These are phyloP conservation scores for Orussus abietinus DNA, from an alignment of 1,140 invertebrate genomes.

Conservation along the genomic window DNA sequence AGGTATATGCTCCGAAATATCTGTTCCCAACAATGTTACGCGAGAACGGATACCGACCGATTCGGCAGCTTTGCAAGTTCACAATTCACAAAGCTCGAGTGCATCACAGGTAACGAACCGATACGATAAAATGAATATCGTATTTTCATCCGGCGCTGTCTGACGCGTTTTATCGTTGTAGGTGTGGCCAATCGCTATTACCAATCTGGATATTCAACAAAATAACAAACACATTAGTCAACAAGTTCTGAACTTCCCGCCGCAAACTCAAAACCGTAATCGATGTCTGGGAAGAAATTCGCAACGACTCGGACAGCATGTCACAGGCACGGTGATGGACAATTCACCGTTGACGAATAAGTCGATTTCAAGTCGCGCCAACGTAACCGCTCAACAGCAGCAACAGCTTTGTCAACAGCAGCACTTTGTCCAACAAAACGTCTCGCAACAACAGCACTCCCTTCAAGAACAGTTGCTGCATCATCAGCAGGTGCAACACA, in stretches of 20 bases:
- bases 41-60: too few species aligned
- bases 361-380: slow-evolving; percentile 39
- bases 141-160: background rate
- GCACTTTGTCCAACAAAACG: slow-evolving; percentile 29
- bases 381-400: slow-evolving; percentile 32
- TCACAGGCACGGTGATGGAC: slow-evolving; percentile 46
- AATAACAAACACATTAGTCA: slow-evolving; percentile 40
- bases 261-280: slow-evolving; percentile 38
- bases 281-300: slow-evolving; percentile 28
- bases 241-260: slow-evolving; percentile 36
- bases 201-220: slow-evolving; percentile 42
- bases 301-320: slow-evolving; percentile 43
- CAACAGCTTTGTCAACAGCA: slow-evolving; percentile 33
- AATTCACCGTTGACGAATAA: slow-evolving; percentile 50
- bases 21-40: too few species aligned
- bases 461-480: slow-evolving; percentile 34
- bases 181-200: slow-evolving; percentile 48
- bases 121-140: slow-evolving; percentile 4
- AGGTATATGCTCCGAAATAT: slow-evolving; percentile 58
- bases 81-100: slow-evolving; percentile 35
- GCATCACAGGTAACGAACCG: slow-evolving; percentile 50
- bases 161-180: slow-evolving; percentile 17
- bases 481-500: slow-evolving; percentile 40
- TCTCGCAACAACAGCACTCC: slow-evolving; percentile 37
- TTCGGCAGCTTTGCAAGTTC: slow-evolving; percentile 33